Evolutionary conservation across 1,140 invertebrate species (phyloP).

Genomic region (Hyles euphorbiae): DNA sequence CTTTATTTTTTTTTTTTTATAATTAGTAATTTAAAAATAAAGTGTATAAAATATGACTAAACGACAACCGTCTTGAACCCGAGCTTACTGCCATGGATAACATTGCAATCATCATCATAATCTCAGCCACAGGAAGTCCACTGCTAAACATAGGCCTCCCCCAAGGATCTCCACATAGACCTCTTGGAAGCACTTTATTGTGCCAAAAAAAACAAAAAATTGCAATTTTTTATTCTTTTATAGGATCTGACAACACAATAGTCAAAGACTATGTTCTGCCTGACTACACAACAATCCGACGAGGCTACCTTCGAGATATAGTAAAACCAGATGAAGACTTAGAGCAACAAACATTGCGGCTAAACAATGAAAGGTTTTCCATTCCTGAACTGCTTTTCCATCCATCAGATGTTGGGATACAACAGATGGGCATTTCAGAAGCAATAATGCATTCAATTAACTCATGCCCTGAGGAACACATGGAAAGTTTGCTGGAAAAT

Average conservation of each 20-base stretch:
- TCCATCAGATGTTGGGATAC: conserved; percentile 96
- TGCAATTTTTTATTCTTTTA: conserved; percentile 7
- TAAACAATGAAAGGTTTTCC: conserved; percentile 95
- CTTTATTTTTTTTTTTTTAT: no score
- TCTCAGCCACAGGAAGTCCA: no score
- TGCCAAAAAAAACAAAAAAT: neutral
- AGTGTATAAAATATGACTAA: no score
- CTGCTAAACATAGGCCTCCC: no score
- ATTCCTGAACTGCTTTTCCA: conserved; percentile 97
- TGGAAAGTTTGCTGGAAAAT: conserved; percentile 90
- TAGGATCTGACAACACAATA: conserved; percentile 74
- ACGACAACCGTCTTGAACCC: no score
- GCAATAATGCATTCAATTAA: conserved; percentile 87
- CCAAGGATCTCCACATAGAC: no score
- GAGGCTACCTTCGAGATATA: conserved; percentile 85
- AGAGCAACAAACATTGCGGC: conserved; percentile 86
- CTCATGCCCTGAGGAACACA: conserved; percentile 84
- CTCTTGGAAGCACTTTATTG: neutral
- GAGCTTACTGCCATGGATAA: neutral
- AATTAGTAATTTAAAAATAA: no score
- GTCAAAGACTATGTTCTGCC: conserved; percentile 95
- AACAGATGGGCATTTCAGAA: conserved; percentile 96
- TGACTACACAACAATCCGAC: conserved; percentile 91
- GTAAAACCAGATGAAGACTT: conserved; percentile 76
- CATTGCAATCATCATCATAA: neutral